A percentile compares a stretch with the other conserved stretches of the same genome.
phyloP scores from a whole-genome alignment of 2,797 vertebrate genomes.

The Sebastes itinus region DNA sequence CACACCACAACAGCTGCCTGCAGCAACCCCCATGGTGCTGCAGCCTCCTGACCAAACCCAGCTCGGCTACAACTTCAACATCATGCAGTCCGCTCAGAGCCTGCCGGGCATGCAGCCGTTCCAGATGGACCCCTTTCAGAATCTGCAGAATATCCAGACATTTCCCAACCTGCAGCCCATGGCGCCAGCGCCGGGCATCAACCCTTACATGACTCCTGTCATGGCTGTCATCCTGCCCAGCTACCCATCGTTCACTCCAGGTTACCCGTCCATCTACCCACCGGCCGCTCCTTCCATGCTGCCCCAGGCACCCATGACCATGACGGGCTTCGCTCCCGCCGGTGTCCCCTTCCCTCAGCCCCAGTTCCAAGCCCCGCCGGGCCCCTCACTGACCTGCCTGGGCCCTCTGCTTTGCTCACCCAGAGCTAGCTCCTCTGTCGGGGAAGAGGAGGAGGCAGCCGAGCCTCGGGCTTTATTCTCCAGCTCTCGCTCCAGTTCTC shows the following conservation, averaged over 20 bases:
- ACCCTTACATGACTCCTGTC: constrained; percentile 71
- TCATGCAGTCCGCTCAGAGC: constrained; percentile 65
- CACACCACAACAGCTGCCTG: constrained; percentile 50
- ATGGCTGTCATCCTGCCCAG: constrained; percentile 86
- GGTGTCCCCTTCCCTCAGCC: constrained; percentile 59
- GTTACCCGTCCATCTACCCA: constrained; percentile 70
- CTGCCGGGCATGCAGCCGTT: constrained; percentile 47
- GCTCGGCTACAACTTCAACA: constrained; percentile 60
- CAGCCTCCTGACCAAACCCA: constrained; percentile 67
- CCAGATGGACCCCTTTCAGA: constrained; percentile 62
- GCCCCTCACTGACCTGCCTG: constrained; percentile 23
- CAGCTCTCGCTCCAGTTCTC: constrained; percentile 89
- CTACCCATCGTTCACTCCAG: constrained; percentile 69
- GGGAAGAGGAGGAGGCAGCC: constrained; percentile 72
- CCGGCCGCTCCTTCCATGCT: constrained; percentile 36
- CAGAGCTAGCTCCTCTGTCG: constrained; percentile 64
- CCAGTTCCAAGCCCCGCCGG: constrained; percentile 47
- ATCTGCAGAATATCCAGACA: constrained; percentile 56
- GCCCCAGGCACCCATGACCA: constrained; percentile 55
- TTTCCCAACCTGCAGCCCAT: constrained; percentile 51
- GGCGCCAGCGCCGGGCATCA: constrained; percentile 63
- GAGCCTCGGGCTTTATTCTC: constrained; percentile 76
- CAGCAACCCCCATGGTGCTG: constrained; percentile 37
- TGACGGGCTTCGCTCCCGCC: constrained; percentile 46
- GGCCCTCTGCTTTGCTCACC: constrained; percentile 58